These are phyloP conservation scores for Micromussa lordhowensis DNA, from an alignment of 92 coral and sea anemone genomes.

Conservation along the genomic window DNA sequence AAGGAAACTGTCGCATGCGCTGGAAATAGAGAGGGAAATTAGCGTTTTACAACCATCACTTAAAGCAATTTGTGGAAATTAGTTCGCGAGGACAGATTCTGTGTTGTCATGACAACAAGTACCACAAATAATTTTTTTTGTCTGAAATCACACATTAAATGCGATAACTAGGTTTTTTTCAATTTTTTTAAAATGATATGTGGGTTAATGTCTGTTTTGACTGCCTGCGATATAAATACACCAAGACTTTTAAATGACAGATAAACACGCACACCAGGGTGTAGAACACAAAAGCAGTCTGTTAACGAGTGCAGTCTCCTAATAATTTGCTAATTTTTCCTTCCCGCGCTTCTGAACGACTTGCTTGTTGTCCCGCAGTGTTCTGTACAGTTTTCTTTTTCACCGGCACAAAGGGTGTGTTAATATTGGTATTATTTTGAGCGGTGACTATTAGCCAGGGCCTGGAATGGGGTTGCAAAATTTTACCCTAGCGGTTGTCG, in stretches of 20 bases:
- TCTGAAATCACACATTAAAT: background rate
- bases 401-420: background rate
- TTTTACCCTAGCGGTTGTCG: background rate
- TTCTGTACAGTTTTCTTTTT: background rate
- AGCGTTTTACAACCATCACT: background rate
- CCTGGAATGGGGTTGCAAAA: background rate
- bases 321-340: too few species aligned
- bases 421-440: background rate
- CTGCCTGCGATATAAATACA: background rate
- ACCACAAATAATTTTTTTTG: background rate
- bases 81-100: background rate
- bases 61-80: background rate
- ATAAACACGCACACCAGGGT: background rate
- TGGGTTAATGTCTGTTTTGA: background rate
- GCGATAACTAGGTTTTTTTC: background rate
- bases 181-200: background rate
- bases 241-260: background rate
- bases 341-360: background rate
- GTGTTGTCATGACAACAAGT: constrained; percentile 24
- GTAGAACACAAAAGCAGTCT: background rate
- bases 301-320: background rate
- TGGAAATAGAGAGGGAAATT: background rate
- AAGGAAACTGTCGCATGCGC: background rate
- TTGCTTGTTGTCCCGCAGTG: background rate
- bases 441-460: background rate